Percentiles rank a stretch among this genome's conserved stretches.
Evolutionary conservation across 2,113 vertebrate species (phyloP).

Genomic region (Thunnus thynnus): DNA sequence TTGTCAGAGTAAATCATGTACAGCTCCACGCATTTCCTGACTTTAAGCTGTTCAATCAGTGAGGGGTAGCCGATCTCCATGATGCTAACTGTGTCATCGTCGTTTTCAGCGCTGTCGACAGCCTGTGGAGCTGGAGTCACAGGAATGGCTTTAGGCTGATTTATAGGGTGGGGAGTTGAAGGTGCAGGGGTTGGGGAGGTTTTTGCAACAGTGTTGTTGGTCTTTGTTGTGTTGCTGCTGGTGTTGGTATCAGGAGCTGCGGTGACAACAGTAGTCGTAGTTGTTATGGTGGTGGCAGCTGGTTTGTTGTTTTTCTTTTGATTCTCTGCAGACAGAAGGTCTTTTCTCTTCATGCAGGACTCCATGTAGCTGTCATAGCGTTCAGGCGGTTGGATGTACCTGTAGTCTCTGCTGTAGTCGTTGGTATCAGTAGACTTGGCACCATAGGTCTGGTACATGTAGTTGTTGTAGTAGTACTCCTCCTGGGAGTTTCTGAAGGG

Average conservation of each 20-base stretch:
- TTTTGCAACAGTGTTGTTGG: not conserved
- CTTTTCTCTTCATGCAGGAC: slow-evolving; percentile 71
- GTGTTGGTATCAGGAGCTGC: not conserved
- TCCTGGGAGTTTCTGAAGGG: slow-evolving; percentile 74
- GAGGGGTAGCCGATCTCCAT: slow-evolving; percentile 84
- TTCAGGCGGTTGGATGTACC: slow-evolving; percentile 31
- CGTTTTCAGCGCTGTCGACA: not conserved
- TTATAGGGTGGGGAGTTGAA: not conserved
- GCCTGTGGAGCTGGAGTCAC: not conserved
- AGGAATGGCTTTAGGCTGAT: not conserved
- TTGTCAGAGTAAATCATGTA: slow-evolving; percentile 78
- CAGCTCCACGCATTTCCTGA: slow-evolving; percentile 77
- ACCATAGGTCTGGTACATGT: slow-evolving; percentile 81
- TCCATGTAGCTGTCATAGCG: slow-evolving; percentile 72
- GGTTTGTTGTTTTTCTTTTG: not conserved
- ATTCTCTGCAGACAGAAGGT: slow-evolving; percentile 66
- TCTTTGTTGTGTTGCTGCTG: not conserved
- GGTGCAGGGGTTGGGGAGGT: slow-evolving; percentile 9
- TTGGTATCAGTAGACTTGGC: slow-evolving; percentile 63
- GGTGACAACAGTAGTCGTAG: not conserved
- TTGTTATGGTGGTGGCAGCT: not conserved
- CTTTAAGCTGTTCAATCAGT: slow-evolving; percentile 82
- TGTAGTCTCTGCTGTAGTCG: slow-evolving; percentile 76
- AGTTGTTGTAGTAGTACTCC: slow-evolving; percentile 81
- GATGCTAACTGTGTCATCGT: slow-evolving; percentile 79